Evolutionary conservation across 2,888 invertebrate species (phyloP).

Genomic region (Xestia rhomboidea): DNA sequence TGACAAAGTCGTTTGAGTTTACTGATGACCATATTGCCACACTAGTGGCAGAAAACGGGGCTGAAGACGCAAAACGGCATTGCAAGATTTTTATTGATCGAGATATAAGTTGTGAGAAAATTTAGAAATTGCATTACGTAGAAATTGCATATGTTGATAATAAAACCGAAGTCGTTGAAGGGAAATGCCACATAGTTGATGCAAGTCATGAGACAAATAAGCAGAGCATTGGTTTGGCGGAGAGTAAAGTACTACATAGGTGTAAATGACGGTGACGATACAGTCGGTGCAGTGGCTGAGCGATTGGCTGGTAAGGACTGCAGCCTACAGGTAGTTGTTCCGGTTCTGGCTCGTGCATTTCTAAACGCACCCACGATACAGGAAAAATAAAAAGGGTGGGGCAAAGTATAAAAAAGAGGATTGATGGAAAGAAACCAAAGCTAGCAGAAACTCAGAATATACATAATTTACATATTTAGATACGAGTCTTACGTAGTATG

Average conservation of each 20-base stretch:
- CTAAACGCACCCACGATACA: too few species aligned
- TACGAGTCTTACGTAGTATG: too few species aligned
- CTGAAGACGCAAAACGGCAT: conserved; percentile 17
- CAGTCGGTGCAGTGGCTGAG: too few species aligned
- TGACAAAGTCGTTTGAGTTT: conserved; percentile 37
- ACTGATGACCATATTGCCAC: conserved; percentile 36
- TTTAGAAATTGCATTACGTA: conserved; percentile 15
- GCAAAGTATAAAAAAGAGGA: neutral
- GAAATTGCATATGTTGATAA: neutral
- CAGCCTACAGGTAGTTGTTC: too few species aligned
- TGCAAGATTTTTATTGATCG: conserved; percentile 31
- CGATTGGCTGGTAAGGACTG: too few species aligned
- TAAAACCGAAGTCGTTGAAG: neutral
- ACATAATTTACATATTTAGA: neutral
- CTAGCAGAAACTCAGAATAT: neutral
- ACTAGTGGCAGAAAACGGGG: conserved; percentile 38
- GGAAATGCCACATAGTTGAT: neutral
- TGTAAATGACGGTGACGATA: neutral
- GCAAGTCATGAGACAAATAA: neutral
- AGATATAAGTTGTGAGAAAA: conserved; percentile 19
- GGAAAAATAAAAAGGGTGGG: too few species aligned
- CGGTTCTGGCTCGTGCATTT: too few species aligned
- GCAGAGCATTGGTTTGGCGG: neutral
- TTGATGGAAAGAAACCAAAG: neutral
- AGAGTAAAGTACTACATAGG: neutral